These are phyloP conservation scores for Casuarius casuarius DNA, from an alignment of 2,113 vertebrate genomes.

Conservation along the genomic window DNA sequence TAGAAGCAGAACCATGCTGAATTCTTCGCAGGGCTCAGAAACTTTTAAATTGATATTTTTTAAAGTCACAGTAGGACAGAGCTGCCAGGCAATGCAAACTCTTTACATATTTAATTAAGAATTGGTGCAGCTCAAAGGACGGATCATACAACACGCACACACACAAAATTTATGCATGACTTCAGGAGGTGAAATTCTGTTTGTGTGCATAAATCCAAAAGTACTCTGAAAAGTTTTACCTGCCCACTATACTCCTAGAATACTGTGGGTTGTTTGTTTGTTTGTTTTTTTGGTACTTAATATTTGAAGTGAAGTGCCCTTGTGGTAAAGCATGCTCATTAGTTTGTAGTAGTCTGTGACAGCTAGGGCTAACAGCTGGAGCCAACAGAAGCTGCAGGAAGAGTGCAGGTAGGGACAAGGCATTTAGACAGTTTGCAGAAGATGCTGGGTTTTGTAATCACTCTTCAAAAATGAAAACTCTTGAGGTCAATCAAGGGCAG, in stretches of 20 bases:
- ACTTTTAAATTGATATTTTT: not conserved
- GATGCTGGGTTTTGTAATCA: not conserved
- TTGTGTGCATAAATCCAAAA: not conserved
- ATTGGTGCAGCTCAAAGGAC: not conserved
- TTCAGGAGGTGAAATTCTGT: not conserved
- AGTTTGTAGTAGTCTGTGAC: not conserved
- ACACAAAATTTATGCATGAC: not conserved
- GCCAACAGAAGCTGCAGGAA: not conserved
- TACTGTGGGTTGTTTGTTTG: not conserved
- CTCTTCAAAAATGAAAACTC: not conserved
- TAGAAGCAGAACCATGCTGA: conserved; percentile 58
- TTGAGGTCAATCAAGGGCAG: not conserved
- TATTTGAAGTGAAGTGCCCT: not conserved
- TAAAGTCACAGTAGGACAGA: not conserved
- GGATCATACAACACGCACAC: not conserved
- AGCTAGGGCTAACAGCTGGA: not conserved
- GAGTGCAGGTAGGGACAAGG: fast-evolving
- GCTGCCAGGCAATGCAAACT: not conserved
- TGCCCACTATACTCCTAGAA: not conserved
- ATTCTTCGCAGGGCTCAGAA: conserved; percentile 6
- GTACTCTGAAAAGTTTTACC: not conserved
- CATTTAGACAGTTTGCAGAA: not conserved
- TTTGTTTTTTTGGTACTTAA: not conserved
- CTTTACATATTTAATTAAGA: not conserved
- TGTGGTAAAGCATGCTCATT: not conserved